These are phyloP conservation scores for Anguilla obscura DNA, from an alignment of 2,797 vertebrate genomes.

Conservation along the genomic window DNA sequence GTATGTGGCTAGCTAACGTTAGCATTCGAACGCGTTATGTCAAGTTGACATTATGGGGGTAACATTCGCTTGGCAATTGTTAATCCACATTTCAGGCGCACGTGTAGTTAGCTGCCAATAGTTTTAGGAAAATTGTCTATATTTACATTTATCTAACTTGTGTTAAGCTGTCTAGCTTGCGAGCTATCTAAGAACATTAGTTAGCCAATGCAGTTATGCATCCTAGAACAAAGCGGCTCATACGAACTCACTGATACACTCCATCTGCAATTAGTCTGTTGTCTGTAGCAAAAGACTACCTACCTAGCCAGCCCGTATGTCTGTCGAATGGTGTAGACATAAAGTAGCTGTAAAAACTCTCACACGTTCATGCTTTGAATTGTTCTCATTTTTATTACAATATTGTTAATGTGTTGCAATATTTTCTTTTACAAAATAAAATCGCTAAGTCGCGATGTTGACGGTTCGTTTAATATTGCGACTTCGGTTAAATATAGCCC, in stretches of 20 bases:
- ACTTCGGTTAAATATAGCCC: neutral
- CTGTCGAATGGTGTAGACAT: neutral
- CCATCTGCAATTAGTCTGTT: neutral
- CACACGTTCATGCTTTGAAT: neutral
- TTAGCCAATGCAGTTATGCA: neutral
- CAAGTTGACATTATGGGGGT: neutral
- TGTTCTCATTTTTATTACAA: neutral
- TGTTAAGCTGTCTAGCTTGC: neutral
- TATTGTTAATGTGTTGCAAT: neutral
- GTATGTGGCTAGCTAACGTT: neutral
- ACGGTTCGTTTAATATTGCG: neutral
- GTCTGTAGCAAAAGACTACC: neutral
- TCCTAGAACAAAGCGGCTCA: conserved; percentile 5
- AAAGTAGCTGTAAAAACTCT: neutral
- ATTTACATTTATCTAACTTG: neutral
- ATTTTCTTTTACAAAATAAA: neutral
- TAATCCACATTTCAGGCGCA: neutral
- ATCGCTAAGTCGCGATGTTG: neutral
- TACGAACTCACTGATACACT: neutral
- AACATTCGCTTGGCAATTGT: neutral
- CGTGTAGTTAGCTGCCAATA: neutral
- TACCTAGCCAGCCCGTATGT: neutral
- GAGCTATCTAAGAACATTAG: neutral
- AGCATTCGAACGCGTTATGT: neutral
- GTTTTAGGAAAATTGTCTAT: neutral